Evolutionary conservation across 2,888 invertebrate genomes (phyloP).

Genomic region (Drosophila acutilabella): DNA sequence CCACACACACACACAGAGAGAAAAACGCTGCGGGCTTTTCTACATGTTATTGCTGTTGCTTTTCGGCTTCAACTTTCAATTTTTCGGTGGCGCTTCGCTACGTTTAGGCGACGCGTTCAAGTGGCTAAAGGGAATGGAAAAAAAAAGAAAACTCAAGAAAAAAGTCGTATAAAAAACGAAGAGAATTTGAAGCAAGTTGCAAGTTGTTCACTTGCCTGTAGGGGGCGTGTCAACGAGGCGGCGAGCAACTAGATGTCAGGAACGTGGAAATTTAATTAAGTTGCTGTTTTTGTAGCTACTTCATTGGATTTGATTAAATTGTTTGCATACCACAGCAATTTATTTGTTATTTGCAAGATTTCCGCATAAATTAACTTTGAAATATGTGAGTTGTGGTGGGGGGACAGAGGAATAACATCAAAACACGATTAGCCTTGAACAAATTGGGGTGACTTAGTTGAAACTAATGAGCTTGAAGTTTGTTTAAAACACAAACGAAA

Average conservation of each 20-base stretch:
- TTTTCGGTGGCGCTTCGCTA: constrained; percentile 10
- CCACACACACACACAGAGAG: background rate
- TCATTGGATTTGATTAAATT: constrained; percentile 66
- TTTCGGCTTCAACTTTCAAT: constrained; percentile 37
- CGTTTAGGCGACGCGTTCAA: constrained; percentile 52
- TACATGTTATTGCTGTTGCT: constrained; percentile 9
- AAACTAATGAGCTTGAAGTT: constrained; percentile 11
- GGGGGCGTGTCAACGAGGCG: constrained; percentile 29
- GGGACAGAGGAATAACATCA: background rate
- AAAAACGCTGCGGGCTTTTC: constrained; percentile 18
- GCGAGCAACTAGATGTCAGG: constrained; percentile 39
- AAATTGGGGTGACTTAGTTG: constrained; percentile 12
- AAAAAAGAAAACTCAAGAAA: background rate
- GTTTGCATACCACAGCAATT: constrained; percentile 62
- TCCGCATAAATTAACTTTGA: constrained; percentile 63
- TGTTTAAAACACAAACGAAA: background rate
- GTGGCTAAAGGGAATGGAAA: constrained; percentile 35
- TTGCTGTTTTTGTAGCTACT: constrained; percentile 35
- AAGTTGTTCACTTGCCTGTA: constrained; percentile 34
- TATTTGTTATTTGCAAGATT: constrained; percentile 62
- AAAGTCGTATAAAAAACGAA: background rate
- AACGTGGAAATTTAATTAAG: constrained; percentile 73
- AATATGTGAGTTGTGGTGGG: constrained; percentile 19
- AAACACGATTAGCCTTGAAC: constrained; percentile 21
- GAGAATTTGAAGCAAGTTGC: constrained; percentile 51